Base-by-base conservation (phyloP, 1,140 invertebrate species). In the Drosophila ambigua region DNA sequence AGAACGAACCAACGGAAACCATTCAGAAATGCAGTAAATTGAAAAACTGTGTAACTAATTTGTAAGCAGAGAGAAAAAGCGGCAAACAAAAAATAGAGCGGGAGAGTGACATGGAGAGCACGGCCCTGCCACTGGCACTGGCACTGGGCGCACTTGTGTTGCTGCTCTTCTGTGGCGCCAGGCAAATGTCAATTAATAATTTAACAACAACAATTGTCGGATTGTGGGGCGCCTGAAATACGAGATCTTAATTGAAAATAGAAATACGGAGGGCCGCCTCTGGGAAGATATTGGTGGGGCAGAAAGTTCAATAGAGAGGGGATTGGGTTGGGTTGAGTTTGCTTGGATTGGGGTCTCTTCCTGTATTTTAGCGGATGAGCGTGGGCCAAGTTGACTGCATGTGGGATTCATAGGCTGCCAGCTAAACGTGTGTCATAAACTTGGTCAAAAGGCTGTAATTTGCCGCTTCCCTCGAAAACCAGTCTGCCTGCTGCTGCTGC, bases 401-500 rank as follows among this genome's bases (percentile, higher is more conserved):
- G 45, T 59, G 26, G 55, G 55, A 11, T n/a, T 15, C 6, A 5
- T 23, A 7, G 31, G 28, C 45, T 45, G 53, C n/a, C 51, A 58
- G 41, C 49, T 67, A 59, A 75, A 58, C 53, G 77, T 76, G 71
- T 80, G 77, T 81, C 67, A 77, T 81, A 81, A 80, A 81, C 49
- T 76, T 81, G 72, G 72, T 71, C 67, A 80, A 80, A 80, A 76
- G 54, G 59, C 48, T 48, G 60, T 62, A 63, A 81, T 81, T 72
- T 73, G 77, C 44, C 28, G 77, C 76, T 79, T 74, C 76, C 59
- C 77, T 26, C 49, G 23, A n/a, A 57, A 71, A 71, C 67, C 67
- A 69, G 67, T 71, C 39, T 71, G 67, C 28, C 23, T 13, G 4
- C 51, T 20, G 51, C 0, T 26, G 23, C 5, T 20, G 20, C 0